Evolutionary conservation across 2,797 vertebrate species (phyloP), one percentile per base, ranked within the genome.

Genomic region (Pseudopleuronectes americanus): DNA sequence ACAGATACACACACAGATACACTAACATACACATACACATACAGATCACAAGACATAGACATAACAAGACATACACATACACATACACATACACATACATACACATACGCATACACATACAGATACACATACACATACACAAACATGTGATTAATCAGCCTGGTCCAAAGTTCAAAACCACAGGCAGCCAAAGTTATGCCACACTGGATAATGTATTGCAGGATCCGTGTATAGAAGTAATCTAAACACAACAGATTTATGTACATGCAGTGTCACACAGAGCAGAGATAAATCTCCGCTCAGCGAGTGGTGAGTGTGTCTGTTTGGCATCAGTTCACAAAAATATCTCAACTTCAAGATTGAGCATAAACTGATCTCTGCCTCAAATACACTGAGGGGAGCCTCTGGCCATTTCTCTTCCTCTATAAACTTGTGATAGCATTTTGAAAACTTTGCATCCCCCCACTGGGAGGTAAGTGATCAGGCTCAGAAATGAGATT

Each of bases 201-300:
- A 80, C 21, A 38, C 41, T 59, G 64, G 47, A 19, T 86, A 84
- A 91, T 80, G 77, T 74, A 89, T 63, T 56, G 53, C 58, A 14
- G 79, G 77, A 82, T 83, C 68, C 75, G 84, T 92, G 74, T 90
- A 87, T 81, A 87, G 21, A 76, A 71, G 56, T 26, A 83, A 87
- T 88, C 82, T 74, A 93, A 93, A 91, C 90, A 79, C 80, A 87
- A 71, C 62, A 85, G 92, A 95, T 93, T 92, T 91, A 94, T 87
- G 84, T 68, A 36, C 28, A 6, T 31, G 14, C 14, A 53, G 81
- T 88, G 88, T 91, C 89, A 92, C 76, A 86, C 81, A 77, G 48
- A 65, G 56, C 8, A 6, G 63, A 66, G 73, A 91, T 85, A 73
- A 85, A 92, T 87, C 77, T 54, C 13, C 59, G 16, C 73, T 73